Evolutionary conservation across 2,888 invertebrate species (phyloP), one percentile per base, ranked within the genome.

Genomic region (Apotomis capreana): DNA sequence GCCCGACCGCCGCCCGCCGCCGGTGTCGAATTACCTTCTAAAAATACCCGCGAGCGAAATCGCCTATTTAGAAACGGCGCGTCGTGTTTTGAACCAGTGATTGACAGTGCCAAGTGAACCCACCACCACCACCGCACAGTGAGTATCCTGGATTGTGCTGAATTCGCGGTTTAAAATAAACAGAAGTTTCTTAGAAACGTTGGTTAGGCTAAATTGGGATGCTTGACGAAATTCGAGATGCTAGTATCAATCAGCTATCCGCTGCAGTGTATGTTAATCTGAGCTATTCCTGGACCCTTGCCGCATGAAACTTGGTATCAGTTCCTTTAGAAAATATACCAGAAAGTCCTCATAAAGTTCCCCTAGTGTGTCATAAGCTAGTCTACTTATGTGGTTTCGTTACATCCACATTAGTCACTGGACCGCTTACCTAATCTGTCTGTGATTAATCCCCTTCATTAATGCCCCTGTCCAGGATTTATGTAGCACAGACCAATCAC

Each of bases 11-110:
- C 88, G 86, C 87, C 87, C 85, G 88, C 88, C 89, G 84, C 86
- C 87, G 92, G 92, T 93, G 91, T 93, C 92, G 91, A 89, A 90
- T 93, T 93, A 92, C 92, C 87, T 87, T 89, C 92, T 92, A 93
- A 89, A 92, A 90, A 92, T 92, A 92, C 87, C 82, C 88, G 90
- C 89, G 89, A 90, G 89, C 91, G 89, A 90, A 89, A 89, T 89
- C 90, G 90, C 92, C 92, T 90, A 92, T 92, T 93, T 91, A 87
- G 91, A 91, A 90, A 90, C 90, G 84, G 86, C 89, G 88, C 90
- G 88, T 85, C 90, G 89, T 92, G 91, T 92, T 91, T 91, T 92
- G 87, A 87, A 89, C 90, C 91, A 91, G 92, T 93, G 92, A 92
- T 93, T 92, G 91, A 91, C 88, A 92, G 92, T 92, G 92, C 86